phyloP scores from a whole-genome alignment of 2,113 vertebrate genomes.

The Argyrosomus japonicus region DNA sequence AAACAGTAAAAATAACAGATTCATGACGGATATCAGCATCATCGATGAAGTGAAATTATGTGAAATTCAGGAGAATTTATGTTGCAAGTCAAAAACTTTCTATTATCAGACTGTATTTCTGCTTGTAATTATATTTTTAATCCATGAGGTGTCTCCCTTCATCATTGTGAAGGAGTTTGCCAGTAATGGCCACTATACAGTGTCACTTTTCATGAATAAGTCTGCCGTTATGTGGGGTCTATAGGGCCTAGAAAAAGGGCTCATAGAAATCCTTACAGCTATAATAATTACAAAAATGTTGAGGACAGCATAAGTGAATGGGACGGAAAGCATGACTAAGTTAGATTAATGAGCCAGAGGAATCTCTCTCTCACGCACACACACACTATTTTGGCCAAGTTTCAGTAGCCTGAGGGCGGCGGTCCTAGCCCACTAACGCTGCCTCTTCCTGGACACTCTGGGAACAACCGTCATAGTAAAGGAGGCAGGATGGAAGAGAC shows the following conservation, averaged over 20 bases:
- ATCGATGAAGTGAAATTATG: conserved; percentile 15
- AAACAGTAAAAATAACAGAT: conserved; percentile 32
- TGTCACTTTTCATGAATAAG: conserved; percentile 28
- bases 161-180: conserved; percentile 8
- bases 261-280: conserved; percentile 54
- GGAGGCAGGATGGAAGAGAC: conserved; percentile 58
- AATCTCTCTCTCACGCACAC: conserved; percentile 40
- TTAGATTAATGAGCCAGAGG: conserved; percentile 69
- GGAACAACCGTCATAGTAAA: conserved; percentile 65
- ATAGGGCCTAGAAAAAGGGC: conserved; percentile 23
- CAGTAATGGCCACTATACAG: conserved; percentile 3
- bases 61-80: conserved; percentile 9
- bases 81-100: background rate
- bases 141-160: conserved; percentile 50
- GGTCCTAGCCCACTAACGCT: conserved; percentile 27
- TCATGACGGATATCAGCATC: conserved; percentile 3
- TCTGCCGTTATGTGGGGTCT: conserved; percentile 28
- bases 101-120: background rate
- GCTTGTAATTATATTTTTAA: conserved; percentile 34
- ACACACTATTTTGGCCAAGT: conserved; percentile 44
- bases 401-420: conserved; percentile 43
- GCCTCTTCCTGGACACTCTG: conserved; percentile 49
- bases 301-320: conserved; percentile 39
- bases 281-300: conserved; percentile 53
- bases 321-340: conserved; percentile 58